Conservation (phyloP, 2,797 vertebrate genomes). For the Pempheris klunzingeri region DNA sequence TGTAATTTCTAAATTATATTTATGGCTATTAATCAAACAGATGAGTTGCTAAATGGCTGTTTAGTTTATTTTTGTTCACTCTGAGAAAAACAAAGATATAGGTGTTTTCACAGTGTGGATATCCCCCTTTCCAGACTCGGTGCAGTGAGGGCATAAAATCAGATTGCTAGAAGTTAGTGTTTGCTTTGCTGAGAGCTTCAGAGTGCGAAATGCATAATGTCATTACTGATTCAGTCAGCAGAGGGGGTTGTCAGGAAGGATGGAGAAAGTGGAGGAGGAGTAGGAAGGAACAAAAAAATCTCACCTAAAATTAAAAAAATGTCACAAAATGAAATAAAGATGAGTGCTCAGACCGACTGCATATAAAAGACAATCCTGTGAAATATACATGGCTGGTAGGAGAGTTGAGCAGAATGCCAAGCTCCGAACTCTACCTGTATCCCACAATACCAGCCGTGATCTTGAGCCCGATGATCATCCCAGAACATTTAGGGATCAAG, state of each 20-base stretch:
- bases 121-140: not conserved
- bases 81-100: not conserved
- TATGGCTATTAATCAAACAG: not conserved
- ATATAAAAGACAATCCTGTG: conserved; percentile 85
- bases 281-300: conserved; percentile 61
- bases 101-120: conserved; percentile 12
- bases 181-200: conserved; percentile 67
- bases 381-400: conserved; percentile 83
- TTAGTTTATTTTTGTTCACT: not conserved
- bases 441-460: conserved; percentile 60
- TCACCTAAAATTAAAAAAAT: conserved; percentile 84
- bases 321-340: conserved; percentile 88
- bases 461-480: conserved; percentile 71
- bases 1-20: not conserved
- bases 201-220: conserved; percentile 68
- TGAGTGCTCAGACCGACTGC: conserved; percentile 83
- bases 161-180: conserved; percentile 59
- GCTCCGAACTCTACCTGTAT: conserved; percentile 74
- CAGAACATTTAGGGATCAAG: conserved; percentile 75
- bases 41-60: not conserved
- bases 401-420: conserved; percentile 83
- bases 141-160: conserved; percentile 49
- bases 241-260: conserved; percentile 73
- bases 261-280: conserved; percentile 36
- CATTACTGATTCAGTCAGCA: conserved; percentile 76